Conservation (phyloP, 2,888 invertebrate species). For the Pantelozetes paolii region DNA sequence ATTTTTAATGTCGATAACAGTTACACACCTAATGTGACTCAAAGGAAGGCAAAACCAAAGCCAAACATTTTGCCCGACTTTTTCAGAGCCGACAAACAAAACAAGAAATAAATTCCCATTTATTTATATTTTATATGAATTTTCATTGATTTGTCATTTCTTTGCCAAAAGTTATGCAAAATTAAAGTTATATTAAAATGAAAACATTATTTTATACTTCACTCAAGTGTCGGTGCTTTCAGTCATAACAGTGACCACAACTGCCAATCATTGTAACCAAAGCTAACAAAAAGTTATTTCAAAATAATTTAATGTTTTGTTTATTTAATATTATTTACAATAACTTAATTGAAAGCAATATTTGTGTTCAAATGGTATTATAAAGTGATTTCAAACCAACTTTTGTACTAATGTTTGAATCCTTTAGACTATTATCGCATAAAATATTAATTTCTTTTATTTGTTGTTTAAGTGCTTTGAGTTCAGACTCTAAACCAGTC, state of each 20-base stretch:
- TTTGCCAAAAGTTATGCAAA: too few relatives aligned
- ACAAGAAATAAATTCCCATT: too few relatives aligned
- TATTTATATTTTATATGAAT: too few relatives aligned
- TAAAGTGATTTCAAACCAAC: not conserved
- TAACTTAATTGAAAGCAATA: not conserved
- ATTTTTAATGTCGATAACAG: not conserved
- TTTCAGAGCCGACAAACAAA: too few relatives aligned
- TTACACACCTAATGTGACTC: not conserved
- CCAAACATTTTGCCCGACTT: too few relatives aligned
- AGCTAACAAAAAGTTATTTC: not conserved
- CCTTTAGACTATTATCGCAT: not conserved
- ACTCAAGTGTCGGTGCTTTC: too few relatives aligned
- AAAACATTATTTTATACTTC: too few relatives aligned
- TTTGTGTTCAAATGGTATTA: not conserved
- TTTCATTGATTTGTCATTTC: too few relatives aligned
- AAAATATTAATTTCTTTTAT: constrained; percentile 21
- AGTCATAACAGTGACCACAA: too few relatives aligned
- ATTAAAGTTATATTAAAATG: too few relatives aligned
- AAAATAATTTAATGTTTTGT: not conserved
- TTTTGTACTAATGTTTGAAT: not conserved
- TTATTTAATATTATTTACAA: too few relatives aligned
- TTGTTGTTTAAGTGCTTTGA: constrained; percentile 43
- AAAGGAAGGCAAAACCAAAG: too few relatives aligned
- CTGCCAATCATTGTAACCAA: not conserved
- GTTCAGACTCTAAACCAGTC: constrained; percentile 42